Conservation (phyloP, 1,140 invertebrate genomes). For the Caerostris darwini region DNA sequence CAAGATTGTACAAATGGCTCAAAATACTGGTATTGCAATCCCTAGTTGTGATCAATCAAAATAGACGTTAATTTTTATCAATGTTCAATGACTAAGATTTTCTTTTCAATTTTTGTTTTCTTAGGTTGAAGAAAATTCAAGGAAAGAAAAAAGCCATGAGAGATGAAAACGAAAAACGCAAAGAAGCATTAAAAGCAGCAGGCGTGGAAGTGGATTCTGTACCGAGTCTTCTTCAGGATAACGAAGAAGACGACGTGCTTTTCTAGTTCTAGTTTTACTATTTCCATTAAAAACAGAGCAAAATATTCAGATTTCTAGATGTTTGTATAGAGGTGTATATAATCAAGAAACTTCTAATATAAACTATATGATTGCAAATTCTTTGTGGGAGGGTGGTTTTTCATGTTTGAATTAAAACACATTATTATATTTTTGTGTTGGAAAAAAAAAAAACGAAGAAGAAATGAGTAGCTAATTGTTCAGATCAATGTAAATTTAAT, state of each 20-base stretch:
- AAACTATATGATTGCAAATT: neutral
- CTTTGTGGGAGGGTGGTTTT: neutral
- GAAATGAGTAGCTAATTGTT: too few species aligned
- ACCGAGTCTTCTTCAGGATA: constrained; percentile 91
- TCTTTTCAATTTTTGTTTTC: neutral
- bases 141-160: constrained; percentile 78
- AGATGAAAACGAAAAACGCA: constrained; percentile 79
- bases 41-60: too few species aligned
- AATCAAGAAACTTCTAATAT: constrained; percentile 17
- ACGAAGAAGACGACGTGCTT: constrained; percentile 93
- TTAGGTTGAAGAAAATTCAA: constrained; percentile 79
- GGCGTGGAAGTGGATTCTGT: constrained; percentile 84
- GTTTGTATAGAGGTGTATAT: constrained; percentile 58
- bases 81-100: too few species aligned
- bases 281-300: neutral
- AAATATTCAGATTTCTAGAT: constrained; percentile 25
- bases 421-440: neutral
- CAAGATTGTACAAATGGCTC: too few species aligned
- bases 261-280: constrained; percentile 85
- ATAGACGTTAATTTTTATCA: too few species aligned
- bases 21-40: too few species aligned
- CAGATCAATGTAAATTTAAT: too few species aligned
- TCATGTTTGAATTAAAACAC: neutral
- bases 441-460: too few species aligned
- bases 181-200: constrained; percentile 80